Evolutionary conservation across 2,888 invertebrate genomes (phyloP).

Genomic region (Athalia cordata): DNA sequence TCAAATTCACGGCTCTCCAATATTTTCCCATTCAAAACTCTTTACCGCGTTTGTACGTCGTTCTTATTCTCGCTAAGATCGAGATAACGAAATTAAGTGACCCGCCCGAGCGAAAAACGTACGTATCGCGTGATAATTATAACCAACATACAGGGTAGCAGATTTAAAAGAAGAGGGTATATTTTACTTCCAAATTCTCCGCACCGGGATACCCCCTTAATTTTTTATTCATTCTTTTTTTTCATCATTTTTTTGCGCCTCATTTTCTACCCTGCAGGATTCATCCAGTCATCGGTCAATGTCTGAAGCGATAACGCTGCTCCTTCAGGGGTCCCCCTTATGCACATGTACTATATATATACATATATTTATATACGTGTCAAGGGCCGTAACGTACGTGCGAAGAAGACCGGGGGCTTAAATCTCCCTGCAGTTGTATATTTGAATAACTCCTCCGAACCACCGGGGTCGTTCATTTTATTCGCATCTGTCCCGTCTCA

Average conservation of each 20-base stretch:
- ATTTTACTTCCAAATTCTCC: conserved; percentile 26
- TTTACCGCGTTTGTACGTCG: conserved; percentile 19
- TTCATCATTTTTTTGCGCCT: neutral
- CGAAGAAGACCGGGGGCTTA: conserved; percentile 23
- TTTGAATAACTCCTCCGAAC: conserved; percentile 19
- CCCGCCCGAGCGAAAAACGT: neutral
- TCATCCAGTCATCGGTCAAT: conserved; percentile 43
- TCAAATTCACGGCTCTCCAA: neutral
- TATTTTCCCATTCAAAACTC: conserved; percentile 10
- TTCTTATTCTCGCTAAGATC: conserved; percentile 36
- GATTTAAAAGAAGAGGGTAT: conserved; percentile 25
- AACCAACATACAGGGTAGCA: conserved; percentile 1
- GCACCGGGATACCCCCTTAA: neutral
- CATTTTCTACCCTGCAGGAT: conserved; percentile 5
- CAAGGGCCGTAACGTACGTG: conserved; percentile 1
- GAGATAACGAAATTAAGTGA: conserved; percentile 36
- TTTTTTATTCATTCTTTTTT: neutral
- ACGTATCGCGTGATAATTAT: too few relatives aligned
- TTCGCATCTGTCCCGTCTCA: conserved; percentile 2
- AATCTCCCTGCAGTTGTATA: conserved; percentile 27
- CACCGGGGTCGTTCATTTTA: conserved; percentile 3
- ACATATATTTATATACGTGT: too few relatives aligned
- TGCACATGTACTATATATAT: neutral
- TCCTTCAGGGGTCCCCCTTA: conserved; percentile 5
- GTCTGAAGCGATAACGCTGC: conserved; percentile 37